These are phyloP conservation scores for Potamilus streckersoni DNA, from an alignment of 1,140 invertebrate genomes.

Conservation along the genomic window DNA sequence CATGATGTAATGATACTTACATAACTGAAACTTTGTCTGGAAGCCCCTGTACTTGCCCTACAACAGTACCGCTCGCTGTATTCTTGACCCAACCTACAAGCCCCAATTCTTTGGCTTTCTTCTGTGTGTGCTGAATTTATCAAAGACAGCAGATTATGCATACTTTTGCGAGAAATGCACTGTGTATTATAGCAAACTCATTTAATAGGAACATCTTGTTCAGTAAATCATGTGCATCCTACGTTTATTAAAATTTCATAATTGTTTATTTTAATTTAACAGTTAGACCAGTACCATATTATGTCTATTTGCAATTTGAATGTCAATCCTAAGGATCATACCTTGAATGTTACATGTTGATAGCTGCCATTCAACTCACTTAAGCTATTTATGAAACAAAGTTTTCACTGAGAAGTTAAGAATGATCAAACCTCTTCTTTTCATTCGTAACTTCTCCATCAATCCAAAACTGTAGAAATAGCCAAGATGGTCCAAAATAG, in stretches of 20 bases:
- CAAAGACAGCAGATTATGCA: not conserved
- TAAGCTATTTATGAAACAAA: too few relatives aligned
- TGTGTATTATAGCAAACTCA: not conserved
- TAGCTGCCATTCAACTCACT: too few relatives aligned
- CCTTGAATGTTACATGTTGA: too few relatives aligned
- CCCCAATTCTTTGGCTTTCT: slow-evolving; percentile 75
- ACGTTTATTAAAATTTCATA: not conserved
- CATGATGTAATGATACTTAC: slow-evolving; percentile 69
- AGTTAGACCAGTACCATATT: not conserved
- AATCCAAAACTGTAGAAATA: too few relatives aligned
- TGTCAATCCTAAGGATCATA: too few relatives aligned
- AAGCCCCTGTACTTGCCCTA: slow-evolving; percentile 78
- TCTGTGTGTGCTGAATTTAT: slow-evolving; percentile 74
- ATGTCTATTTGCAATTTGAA: not conserved
- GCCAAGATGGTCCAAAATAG: too few relatives aligned
- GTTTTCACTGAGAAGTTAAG: too few relatives aligned
- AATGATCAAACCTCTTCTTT: too few relatives aligned
- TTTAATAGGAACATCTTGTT: not conserved
- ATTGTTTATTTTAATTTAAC: too few relatives aligned
- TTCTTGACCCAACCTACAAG: slow-evolving; percentile 84
- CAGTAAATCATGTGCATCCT: not conserved
- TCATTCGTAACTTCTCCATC: too few relatives aligned
- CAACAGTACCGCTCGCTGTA: slow-evolving; percentile 77
- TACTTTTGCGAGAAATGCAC: not conserved
- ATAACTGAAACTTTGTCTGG: slow-evolving; percentile 75